A percentile compares a stretch with the other conserved stretches of the same genome.
Conservation (phyloP, 2,113 vertebrate genomes). For the Illadopsis cleaveri region DNA sequence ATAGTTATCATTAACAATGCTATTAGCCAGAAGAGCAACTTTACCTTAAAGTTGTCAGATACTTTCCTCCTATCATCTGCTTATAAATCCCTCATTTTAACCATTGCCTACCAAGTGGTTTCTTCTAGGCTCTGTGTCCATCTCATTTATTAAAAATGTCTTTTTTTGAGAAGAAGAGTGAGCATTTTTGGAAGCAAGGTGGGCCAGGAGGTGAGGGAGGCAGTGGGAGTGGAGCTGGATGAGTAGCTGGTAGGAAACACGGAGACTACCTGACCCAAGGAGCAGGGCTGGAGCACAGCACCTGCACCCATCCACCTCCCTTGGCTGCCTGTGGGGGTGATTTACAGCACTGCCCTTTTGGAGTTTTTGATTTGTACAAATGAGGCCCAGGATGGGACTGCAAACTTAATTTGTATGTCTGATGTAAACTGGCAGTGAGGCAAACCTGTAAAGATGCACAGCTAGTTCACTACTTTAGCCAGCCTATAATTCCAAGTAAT, state of each 20-base stretch:
- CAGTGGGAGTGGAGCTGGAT: neutral
- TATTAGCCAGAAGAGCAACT: neutral
- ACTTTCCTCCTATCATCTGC: neutral
- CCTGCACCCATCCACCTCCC: neutral
- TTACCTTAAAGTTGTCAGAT: neutral
- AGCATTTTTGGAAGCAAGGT: neutral
- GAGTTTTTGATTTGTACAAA: neutral
- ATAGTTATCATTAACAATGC: neutral
- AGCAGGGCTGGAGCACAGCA: neutral
- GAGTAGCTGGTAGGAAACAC: neutral
- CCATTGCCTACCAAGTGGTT: neutral
- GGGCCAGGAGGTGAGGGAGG: neutral
- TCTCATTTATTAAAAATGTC: neutral
- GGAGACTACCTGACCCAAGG: neutral
- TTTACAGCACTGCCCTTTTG: neutral
- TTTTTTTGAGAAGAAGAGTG: neutral
- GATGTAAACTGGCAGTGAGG: neutral
- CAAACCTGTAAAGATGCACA: neutral
- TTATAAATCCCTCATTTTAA: neutral
- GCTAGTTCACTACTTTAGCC: neutral
- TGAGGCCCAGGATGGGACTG: rapidly evolving
- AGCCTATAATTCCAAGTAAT: neutral
- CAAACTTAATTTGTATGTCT: neutral
- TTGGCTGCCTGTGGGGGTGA: rapidly evolving
- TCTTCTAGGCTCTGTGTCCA: neutral